Percentiles rank a stretch among this genome's conserved stretches.
phyloP scores from a whole-genome alignment of 2,888 invertebrate species.

The Drosophila setosimentum region DNA sequence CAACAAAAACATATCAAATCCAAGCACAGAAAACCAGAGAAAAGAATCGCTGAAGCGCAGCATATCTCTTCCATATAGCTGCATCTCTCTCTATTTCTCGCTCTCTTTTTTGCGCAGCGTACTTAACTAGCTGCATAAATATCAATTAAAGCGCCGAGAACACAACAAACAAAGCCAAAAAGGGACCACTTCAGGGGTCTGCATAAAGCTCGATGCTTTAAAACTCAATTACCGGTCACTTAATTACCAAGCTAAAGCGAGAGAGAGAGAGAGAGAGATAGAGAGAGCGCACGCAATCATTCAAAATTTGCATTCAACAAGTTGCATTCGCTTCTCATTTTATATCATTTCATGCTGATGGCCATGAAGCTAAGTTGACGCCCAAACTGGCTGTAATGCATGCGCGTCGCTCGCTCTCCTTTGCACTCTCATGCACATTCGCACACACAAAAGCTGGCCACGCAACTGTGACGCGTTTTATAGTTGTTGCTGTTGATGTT shows the following conservation, averaged over 20 bases:
- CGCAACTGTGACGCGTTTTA: slow-evolving; percentile 72
- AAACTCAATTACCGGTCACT: slow-evolving; percentile 76
- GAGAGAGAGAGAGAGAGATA: slow-evolving; percentile 11
- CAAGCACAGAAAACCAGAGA: slow-evolving; percentile 42
- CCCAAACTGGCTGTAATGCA: slow-evolving; percentile 49
- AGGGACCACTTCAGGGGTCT: slow-evolving; percentile 13
- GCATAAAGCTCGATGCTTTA: slow-evolving; percentile 47
- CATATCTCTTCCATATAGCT: slow-evolving; percentile 32
- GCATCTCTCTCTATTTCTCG: slow-evolving; percentile 12
- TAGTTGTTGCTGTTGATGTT: slow-evolving; percentile 28
- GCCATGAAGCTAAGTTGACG: slow-evolving; percentile 66
- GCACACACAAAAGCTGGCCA: slow-evolving; percentile 64
- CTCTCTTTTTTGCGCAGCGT: slow-evolving; percentile 20
- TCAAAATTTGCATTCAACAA: slow-evolving; percentile 71
- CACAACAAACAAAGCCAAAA: slow-evolving; percentile 47
- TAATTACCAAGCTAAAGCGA: slow-evolving; percentile 63
- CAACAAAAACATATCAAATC: slow-evolving; percentile 31
- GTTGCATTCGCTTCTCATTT: slow-evolving; percentile 34
- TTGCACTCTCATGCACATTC: slow-evolving; percentile 19
- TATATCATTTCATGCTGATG: slow-evolving; percentile 29
- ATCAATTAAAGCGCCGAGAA: slow-evolving; percentile 71
- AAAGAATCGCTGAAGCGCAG: slow-evolving; percentile 67
- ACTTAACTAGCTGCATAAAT: slow-evolving; percentile 77
- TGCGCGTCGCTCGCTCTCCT: slow-evolving; percentile 39
- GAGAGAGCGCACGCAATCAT: slow-evolving; percentile 36